A percentile compares a stretch with the other conserved stretches of the same genome.
Conservation (phyloP, 2,797 vertebrate species). For the Poeciliopsis infans region DNA sequence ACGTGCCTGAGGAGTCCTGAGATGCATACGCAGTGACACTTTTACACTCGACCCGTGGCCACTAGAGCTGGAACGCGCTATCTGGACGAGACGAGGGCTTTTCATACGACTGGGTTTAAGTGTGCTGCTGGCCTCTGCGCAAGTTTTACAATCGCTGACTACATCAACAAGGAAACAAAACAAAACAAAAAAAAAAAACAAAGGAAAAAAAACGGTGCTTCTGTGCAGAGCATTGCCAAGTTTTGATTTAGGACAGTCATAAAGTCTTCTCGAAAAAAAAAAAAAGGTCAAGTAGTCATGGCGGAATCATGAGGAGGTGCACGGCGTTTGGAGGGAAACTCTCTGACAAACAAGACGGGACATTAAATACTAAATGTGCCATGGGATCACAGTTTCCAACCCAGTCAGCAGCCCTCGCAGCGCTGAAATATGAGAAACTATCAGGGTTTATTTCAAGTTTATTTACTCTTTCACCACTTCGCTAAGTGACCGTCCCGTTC, state of each 20-base stretch:
- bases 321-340: slow-evolving; percentile 49
- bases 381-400: slow-evolving; percentile 79
- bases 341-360: slow-evolving; percentile 54
- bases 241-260: slow-evolving; percentile 79
- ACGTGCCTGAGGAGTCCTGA: slow-evolving; percentile 46
- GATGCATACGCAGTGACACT: slow-evolving; percentile 55
- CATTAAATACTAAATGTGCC: slow-evolving; percentile 69
- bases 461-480: slow-evolving; percentile 75
- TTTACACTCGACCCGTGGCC: slow-evolving; percentile 50
- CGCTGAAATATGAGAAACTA: slow-evolving; percentile 71
- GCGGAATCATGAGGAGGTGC: slow-evolving; percentile 46
- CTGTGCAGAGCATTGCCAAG: slow-evolving; percentile 61
- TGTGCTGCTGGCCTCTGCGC: slow-evolving; percentile 45
- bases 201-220: slow-evolving; percentile 32
- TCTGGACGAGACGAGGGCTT: slow-evolving; percentile 39
- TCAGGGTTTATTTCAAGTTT: slow-evolving; percentile 72
- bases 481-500: slow-evolving; percentile 61
- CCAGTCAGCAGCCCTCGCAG: slow-evolving; percentile 46
- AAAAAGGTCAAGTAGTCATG: slow-evolving; percentile 68
- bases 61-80: slow-evolving; percentile 32
- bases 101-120: slow-evolving; percentile 49
- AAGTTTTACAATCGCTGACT: neutral
- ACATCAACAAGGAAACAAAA: slow-evolving; percentile 22
- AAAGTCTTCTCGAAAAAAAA: slow-evolving; percentile 62
- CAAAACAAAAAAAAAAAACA: neutral